Base-by-base conservation (phyloP, 1,140 invertebrate genomes). In the Samia ricini region DNA sequence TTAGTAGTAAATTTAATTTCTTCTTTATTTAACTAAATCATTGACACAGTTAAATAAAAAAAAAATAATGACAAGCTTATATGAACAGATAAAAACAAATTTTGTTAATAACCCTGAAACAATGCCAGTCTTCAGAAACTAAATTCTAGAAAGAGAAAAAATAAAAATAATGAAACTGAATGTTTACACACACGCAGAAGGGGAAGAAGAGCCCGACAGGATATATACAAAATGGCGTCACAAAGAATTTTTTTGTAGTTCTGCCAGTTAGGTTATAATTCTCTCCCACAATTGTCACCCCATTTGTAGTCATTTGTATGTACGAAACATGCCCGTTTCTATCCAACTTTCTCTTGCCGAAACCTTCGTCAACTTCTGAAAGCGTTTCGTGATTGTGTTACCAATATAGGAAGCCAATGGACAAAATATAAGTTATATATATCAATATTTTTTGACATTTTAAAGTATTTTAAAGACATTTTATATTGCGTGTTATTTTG, bases 311-410 rank as follows among this genome's bases (percentile, higher is more conserved):
- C 79, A 79, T 88, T 88, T 85, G 83, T 85, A 88, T 88, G 85
- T 77, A 74, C 69, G 73, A 60, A 57, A 72, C 75, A 73, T 60
- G 60, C 58, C 55, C 65, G 72, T 76, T 69, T 67, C 74, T 77
- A 76, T 71, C 71, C 75, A 82, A 83, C 72, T 77, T 85, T 84
- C 77, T 77, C 81, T 74, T 68, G 66, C 74, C 77, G 76, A 81
- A 80, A 83, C 79, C 82, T 86, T 86, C 85, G 82, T 83, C 82
- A 86, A 87, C 79, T 89, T 67, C 76, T 76, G 71, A 77, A 76
- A 81, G 76, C 77, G 76, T 57, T 83, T 64, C 85, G 85, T 89
- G 84, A 84, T 79, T 79, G 71, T 57, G 76, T 69, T 89, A 74
- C 79, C 19, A 76, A 85, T 72, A 42, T 42, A 73, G 6, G 59